A percentile compares a stretch with the other conserved stretches of the same genome.
Conservation (phyloP, 2,888 invertebrate species). For the Oxystoma pomonae region DNA sequence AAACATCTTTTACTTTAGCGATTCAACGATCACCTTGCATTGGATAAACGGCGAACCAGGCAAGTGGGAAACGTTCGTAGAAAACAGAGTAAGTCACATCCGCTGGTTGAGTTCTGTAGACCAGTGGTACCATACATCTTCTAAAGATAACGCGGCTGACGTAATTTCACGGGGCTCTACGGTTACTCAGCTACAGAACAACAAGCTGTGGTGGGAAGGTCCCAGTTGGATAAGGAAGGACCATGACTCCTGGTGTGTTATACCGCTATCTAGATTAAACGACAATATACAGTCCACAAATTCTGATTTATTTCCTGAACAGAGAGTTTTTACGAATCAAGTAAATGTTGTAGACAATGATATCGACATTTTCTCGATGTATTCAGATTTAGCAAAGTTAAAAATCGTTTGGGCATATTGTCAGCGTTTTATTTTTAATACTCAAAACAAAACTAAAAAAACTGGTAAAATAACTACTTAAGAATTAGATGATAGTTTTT, state of each 20-base stretch:
- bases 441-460: not conserved
- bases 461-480: conserved; percentile 2
- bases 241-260: not conserved
- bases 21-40: no score
- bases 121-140: conserved; percentile 3
- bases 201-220: conserved; percentile 9
- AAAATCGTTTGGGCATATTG: conserved; percentile 7
- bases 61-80: conserved; percentile 6
- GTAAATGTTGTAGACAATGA: not conserved
- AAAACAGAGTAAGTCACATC: conserved; percentile 7
- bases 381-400: conserved; percentile 11
- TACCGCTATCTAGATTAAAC: not conserved
- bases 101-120: not conserved
- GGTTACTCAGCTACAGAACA: not conserved
- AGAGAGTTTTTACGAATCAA: conserved; percentile 1
- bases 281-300: not conserved
- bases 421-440: conserved; percentile 9
- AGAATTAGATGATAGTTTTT: conserved; percentile 4
- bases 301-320: not conserved
- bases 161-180: conserved; percentile 7
- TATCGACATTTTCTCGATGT: conserved; percentile 9
- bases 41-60: conserved; percentile 2
- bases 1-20: not conserved
- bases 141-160: conserved; percentile 8
- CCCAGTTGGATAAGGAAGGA: conserved; percentile 3